phyloP scores from a whole-genome alignment of 2,113 vertebrate species.

The Lathamus discolor region DNA sequence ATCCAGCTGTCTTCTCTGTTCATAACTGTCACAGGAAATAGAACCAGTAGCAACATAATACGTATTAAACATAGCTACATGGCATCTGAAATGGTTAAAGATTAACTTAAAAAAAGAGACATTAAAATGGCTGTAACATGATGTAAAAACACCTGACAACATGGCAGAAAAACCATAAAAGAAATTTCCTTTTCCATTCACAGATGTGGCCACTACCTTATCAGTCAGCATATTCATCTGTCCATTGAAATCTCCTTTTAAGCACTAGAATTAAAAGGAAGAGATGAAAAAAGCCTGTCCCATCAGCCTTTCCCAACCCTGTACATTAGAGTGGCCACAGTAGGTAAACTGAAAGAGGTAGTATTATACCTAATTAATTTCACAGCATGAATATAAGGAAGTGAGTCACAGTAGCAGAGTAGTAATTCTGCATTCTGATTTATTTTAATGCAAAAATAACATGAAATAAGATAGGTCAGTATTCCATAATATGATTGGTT shows the following conservation, averaged over 20 bases:
- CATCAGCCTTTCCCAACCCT: not conserved
- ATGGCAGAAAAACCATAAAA: not conserved
- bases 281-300: not conserved
- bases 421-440: not conserved
- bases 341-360: not conserved
- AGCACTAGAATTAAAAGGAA: not conserved
- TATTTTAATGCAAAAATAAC: slow-evolving; percentile 22
- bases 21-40: not conserved
- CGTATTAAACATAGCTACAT: not conserved
- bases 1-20: not conserved
- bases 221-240: not conserved
- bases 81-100: not conserved
- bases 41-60: not conserved
- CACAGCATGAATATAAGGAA: slow-evolving; percentile 5
- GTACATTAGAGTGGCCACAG: not conserved
- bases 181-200: not conserved
- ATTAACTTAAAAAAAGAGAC: not conserved
- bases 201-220: not conserved
- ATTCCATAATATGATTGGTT: not conserved
- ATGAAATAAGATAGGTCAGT: not conserved
- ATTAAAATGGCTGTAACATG: not conserved
- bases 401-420: not conserved
- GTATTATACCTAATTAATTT: slow-evolving; percentile 5
- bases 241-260: not conserved
- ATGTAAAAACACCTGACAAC: not conserved